phyloP scores from a whole-genome alignment of 2,888 invertebrate genomes.

The Amorpha juglandis region DNA sequence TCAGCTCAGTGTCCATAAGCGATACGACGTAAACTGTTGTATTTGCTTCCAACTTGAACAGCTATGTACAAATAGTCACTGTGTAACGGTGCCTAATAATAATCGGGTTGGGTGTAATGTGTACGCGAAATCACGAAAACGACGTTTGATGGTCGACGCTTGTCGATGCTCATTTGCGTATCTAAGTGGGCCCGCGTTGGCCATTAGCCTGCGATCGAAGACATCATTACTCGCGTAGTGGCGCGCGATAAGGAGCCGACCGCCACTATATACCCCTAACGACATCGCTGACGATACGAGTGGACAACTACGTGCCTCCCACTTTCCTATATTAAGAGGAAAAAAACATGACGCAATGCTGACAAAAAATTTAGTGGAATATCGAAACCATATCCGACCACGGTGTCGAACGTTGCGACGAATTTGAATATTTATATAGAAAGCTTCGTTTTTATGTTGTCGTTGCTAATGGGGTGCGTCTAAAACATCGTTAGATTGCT shows the following conservation, averaged over 20 bases:
- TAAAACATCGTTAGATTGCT: not conserved
- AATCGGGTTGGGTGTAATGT: constrained; percentile 54
- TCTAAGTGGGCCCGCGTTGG: constrained; percentile 80
- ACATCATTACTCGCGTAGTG: constrained; percentile 79
- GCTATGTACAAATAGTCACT: not conserved
- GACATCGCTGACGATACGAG: constrained; percentile 64
- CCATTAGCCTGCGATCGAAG: constrained; percentile 82
- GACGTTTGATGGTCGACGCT: constrained; percentile 57
- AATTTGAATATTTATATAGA: constrained; percentile 18
- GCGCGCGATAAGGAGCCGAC: constrained; percentile 74
- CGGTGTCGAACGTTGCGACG: not conserved
- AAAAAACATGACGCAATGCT: constrained; percentile 47
- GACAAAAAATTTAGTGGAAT: constrained; percentile 44
- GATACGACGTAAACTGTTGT: not conserved
- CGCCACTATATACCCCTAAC: constrained; percentile 70
- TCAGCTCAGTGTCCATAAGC: not conserved
- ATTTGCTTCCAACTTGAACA: not conserved
- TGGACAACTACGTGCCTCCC: constrained; percentile 67
- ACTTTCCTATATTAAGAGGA: constrained; percentile 48
- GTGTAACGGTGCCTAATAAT: constrained; percentile 35
- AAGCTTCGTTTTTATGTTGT: constrained; percentile 10
- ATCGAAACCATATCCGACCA: constrained; percentile 24
- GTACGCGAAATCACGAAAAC: constrained; percentile 61
- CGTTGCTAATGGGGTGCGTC: not conserved
- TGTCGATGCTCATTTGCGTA: constrained; percentile 83